Percentiles rank a stretch among this genome's conserved stretches.
Evolutionary conservation across 2,797 vertebrate species (phyloP).

Genomic region (Eidolon dupreanum): DNA sequence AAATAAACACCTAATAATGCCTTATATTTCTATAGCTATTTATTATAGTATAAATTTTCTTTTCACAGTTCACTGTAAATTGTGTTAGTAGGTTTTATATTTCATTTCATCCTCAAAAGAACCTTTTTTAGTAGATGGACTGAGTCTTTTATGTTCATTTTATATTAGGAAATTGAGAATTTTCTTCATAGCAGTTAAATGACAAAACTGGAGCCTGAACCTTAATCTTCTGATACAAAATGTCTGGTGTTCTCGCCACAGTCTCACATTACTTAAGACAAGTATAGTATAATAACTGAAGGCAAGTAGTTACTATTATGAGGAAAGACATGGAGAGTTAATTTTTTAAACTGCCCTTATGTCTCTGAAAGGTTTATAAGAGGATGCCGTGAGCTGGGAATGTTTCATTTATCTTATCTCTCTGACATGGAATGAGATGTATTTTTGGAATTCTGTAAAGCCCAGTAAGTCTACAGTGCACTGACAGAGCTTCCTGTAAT

Average conservation of each 20-base stretch:
- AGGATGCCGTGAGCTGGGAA: slow-evolving; percentile 57
- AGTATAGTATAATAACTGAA: not conserved
- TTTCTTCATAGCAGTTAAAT: not conserved
- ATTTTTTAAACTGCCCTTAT: slow-evolving; percentile 56
- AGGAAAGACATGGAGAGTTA: slow-evolving; percentile 36
- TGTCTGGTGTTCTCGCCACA: not conserved
- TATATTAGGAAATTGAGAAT: slow-evolving; percentile 27
- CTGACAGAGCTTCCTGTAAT: slow-evolving; percentile 71
- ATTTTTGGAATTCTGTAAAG: slow-evolving; percentile 65
- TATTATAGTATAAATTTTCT: not conserved
- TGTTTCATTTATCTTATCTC: slow-evolving; percentile 72
- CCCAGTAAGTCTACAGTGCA: slow-evolving; percentile 11
- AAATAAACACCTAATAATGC: not conserved
- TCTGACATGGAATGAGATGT: slow-evolving; percentile 63
- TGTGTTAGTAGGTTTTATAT: not conserved
- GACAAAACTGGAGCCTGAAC: slow-evolving; percentile 45
- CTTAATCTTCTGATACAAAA: slow-evolving; percentile 36
- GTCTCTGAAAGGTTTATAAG: slow-evolving; percentile 56
- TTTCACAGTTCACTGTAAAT: slow-evolving; percentile 22
- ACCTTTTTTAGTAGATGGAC: not conserved
- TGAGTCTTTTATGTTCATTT: not conserved
- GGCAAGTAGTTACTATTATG: not conserved
- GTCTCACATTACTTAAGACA: not conserved
- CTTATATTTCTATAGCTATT: not conserved
- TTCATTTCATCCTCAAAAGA: not conserved